phyloP scores from a whole-genome alignment of 2,113 vertebrate species.

The Leptobrachium leishanense region DNA sequence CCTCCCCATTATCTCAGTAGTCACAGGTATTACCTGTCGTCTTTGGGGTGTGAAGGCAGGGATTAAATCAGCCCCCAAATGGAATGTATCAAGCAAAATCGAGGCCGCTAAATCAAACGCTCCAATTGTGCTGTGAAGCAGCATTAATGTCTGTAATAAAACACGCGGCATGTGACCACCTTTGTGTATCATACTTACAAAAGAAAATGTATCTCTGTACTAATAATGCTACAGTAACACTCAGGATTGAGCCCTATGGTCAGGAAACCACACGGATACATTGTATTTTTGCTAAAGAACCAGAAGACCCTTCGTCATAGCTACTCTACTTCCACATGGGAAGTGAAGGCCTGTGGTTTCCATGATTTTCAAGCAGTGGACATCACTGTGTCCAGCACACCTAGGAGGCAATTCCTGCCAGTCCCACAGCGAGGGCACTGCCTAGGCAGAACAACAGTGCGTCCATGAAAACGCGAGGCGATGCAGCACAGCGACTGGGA shows the following conservation, averaged over 20 bases:
- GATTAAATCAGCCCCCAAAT: background rate
- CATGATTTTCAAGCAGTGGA: background rate
- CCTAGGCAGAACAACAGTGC: constrained; percentile 14
- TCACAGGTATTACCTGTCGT: background rate
- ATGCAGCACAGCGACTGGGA: constrained; percentile 13
- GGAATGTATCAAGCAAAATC: background rate
- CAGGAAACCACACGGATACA: background rate
- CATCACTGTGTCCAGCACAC: background rate
- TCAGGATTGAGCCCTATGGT: background rate
- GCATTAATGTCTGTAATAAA: background rate
- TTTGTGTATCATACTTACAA: too few species aligned
- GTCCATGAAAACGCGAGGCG: constrained; percentile 23
- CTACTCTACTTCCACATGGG: too few species aligned
- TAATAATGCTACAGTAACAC: background rate
- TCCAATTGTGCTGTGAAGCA: background rate
- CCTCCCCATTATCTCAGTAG: background rate
- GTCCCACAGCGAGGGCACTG: constrained; percentile 19
- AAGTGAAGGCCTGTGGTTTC: too few species aligned
- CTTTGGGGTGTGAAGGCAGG: too few species aligned
- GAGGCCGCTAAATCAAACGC: background rate
- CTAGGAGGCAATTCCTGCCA: background rate
- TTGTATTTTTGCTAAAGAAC: background rate
- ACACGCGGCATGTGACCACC: too few species aligned
- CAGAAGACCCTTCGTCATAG: too few species aligned
- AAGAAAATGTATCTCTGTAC: too few species aligned